These are phyloP conservation scores for Drosophila albomicans DNA, from an alignment of 1,140 invertebrate genomes.

Conservation along the genomic window DNA sequence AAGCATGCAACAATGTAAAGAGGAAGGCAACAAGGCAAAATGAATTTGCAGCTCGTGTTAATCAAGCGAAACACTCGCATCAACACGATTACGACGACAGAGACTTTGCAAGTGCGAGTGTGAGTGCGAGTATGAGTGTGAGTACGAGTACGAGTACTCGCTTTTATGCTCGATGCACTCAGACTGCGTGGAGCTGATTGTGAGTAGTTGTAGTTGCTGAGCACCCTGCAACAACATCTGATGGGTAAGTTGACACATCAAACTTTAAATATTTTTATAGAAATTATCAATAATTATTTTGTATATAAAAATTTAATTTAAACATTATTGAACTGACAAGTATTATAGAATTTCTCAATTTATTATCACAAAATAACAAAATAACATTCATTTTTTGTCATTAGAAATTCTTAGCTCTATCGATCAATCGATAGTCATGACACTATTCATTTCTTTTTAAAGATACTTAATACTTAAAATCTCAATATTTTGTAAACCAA, in stretches of 20 bases:
- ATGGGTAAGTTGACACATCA: conserved; percentile 4
- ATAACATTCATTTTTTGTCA: too few relatives aligned
- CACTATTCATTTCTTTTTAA: too few relatives aligned
- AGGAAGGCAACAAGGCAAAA: conserved; percentile 68
- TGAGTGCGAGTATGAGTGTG: not conserved
- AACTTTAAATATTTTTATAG: not conserved
- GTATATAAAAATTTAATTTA: too few relatives aligned
- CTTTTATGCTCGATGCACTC: conserved; percentile 56
- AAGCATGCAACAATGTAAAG: conserved; percentile 11
- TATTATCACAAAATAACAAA: too few relatives aligned
- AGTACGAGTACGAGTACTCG: conserved; percentile 38
- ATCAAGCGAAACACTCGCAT: conserved; percentile 68
- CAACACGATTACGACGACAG: conserved; percentile 12
- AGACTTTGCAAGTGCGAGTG: conserved; percentile 15
- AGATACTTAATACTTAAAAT: too few relatives aligned
- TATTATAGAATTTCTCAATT: too few relatives aligned
- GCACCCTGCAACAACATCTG: conserved; percentile 35
- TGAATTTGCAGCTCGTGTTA: conserved; percentile 80
- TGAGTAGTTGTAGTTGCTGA: conserved; percentile 25
- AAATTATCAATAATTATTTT: too few relatives aligned
- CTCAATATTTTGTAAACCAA: too few relatives aligned
- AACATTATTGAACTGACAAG: too few relatives aligned
- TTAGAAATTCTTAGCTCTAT: too few relatives aligned
- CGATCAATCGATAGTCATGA: too few relatives aligned
- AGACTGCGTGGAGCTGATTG: conserved; percentile 75